Conservation (phyloP, 1,140 invertebrate species). For the Calephelis nemesis region DNA sequence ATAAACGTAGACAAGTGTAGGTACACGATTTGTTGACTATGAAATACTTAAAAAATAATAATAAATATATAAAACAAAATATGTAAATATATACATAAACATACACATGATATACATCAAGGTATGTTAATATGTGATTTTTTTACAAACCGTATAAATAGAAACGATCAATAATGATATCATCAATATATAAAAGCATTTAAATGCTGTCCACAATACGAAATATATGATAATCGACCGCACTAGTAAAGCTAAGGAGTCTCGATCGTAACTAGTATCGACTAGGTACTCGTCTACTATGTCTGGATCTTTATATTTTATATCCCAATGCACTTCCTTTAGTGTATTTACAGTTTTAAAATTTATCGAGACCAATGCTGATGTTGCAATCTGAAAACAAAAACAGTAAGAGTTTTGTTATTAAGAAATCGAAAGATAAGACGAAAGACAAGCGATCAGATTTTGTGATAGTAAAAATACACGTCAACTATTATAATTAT, state of each 20-base stretch:
- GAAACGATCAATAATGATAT: neutral
- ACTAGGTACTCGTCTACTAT: neutral
- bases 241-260: neutral
- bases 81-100: too few species aligned
- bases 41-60: too few species aligned
- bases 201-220: neutral
- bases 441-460: too few species aligned
- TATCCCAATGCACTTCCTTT: neutral
- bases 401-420: too few species aligned
- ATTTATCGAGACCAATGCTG: neutral
- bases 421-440: too few species aligned
- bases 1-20: too few species aligned
- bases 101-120: too few species aligned
- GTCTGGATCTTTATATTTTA: neutral
- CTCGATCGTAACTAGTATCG: neutral
- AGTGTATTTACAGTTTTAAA: neutral
- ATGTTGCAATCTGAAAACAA: neutral
- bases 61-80: too few species aligned
- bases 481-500: too few species aligned
- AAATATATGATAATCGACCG: neutral
- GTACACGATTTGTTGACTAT: too few species aligned
- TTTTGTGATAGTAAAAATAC: too few species aligned
- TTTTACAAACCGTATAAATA: neutral
- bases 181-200: constrained; percentile 7
- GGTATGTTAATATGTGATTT: too few species aligned